These are phyloP conservation scores for Fragum whitleyi DNA, from an alignment of 2,888 invertebrate genomes.

Conservation along the genomic window DNA sequence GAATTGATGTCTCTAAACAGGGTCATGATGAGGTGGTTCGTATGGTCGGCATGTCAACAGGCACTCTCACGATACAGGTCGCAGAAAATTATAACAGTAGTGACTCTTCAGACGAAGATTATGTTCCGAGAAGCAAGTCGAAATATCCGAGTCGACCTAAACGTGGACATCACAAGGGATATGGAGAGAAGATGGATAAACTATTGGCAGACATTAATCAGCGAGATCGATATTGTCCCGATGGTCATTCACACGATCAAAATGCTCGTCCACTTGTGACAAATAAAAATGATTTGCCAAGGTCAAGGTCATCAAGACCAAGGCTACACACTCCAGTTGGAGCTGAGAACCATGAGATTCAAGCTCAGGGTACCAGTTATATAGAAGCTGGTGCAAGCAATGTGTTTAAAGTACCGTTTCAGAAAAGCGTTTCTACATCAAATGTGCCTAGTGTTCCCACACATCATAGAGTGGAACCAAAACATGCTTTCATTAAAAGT, in stretches of 20 bases:
- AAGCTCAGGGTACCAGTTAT: constrained; percentile 57
- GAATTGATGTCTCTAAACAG: constrained; percentile 94
- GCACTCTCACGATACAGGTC: constrained; percentile 85
- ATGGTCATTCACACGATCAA: constrained; percentile 68
- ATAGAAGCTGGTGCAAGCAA: constrained; percentile 64
- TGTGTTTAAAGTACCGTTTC: constrained; percentile 64
- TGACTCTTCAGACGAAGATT: constrained; percentile 92
- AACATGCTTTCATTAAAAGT: constrained; percentile 72
- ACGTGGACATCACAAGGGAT: constrained; percentile 30
- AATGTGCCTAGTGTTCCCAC: constrained; percentile 56
- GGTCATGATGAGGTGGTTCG: constrained; percentile 97
- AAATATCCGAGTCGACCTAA: constrained; percentile 81
- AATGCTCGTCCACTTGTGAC: constrained; percentile 60
- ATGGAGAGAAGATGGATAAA: constrained; percentile 65
- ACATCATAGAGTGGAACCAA: constrained; percentile 65
- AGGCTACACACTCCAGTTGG: constrained; percentile 70
- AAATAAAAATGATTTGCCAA: constrained; percentile 49
- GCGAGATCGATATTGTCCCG: constrained; percentile 62
- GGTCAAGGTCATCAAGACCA: constrained; percentile 60
- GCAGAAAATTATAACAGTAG: constrained; percentile 89
- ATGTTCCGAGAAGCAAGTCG: constrained; percentile 82
- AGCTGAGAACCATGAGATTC: constrained; percentile 69
- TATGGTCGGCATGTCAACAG: constrained; percentile 94
- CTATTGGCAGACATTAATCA: constrained; percentile 69
- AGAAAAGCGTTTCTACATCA: constrained; percentile 58